A percentile compares a stretch with the other conserved stretches of the same genome.
These are phyloP conservation scores for Thecophora atra DNA, from an alignment of 2,888 invertebrate species.

Conservation along the genomic window DNA sequence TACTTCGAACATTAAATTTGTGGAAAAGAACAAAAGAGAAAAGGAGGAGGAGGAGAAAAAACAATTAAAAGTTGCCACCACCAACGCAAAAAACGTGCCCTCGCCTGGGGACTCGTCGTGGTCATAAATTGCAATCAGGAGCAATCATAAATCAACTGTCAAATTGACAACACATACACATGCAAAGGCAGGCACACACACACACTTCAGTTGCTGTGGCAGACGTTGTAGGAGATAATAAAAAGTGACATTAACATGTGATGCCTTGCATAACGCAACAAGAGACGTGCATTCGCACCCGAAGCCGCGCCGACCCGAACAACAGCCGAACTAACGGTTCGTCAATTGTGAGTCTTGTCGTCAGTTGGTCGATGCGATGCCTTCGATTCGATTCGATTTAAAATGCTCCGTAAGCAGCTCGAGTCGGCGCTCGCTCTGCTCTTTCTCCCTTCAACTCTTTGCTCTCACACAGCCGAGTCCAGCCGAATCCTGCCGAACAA, in stretches of 20 bases:
- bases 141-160: conserved; percentile 52
- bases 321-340: not conserved
- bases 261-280: conserved; percentile 38
- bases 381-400: too few species aligned
- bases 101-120: not conserved
- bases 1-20: conserved; percentile 41
- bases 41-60: conserved; percentile 30
- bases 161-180: conserved; percentile 46
- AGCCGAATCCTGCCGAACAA: not conserved
- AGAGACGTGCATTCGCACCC: not conserved
- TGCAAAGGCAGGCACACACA: not conserved
- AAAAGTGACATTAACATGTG: conserved; percentile 48
- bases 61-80: conserved; percentile 46
- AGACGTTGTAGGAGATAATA: conserved; percentile 41
- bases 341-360: conserved; percentile 17
- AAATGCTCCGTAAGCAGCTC: too few species aligned
- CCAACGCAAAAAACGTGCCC: conserved; percentile 26
- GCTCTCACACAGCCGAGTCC: too few species aligned
- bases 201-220: conserved; percentile 27
- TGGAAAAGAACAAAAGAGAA: not conserved
- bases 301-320: not conserved
- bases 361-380: not conserved
- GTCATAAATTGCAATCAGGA: conserved; percentile 51
- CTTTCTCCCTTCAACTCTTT: too few species aligned
- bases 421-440: too few species aligned